These are phyloP conservation scores for Digitonthophagus gazella DNA, from an alignment of 2,888 invertebrate genomes.

Conservation along the genomic window DNA sequence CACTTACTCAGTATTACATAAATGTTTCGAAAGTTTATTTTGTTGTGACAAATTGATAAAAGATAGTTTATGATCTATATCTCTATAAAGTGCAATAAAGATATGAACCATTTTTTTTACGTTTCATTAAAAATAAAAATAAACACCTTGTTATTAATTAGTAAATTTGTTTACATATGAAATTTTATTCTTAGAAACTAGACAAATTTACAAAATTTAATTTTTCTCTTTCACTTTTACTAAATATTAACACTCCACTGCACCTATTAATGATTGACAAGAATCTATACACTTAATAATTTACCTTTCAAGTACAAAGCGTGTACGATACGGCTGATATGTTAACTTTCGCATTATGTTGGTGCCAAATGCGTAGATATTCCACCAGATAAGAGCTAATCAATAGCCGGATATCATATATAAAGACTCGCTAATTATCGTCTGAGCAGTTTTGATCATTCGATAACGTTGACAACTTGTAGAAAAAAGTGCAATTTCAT, in stretches of 20 bases:
- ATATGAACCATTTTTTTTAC: not conserved
- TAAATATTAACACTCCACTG: not conserved
- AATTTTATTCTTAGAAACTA: too few relatives aligned
- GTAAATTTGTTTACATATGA: not conserved
- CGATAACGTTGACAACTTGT: not conserved
- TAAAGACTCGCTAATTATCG: not conserved
- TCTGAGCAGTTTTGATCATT: not conserved
- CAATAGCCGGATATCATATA: not conserved
- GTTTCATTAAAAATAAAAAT: too few relatives aligned
- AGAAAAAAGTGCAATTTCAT: too few relatives aligned
- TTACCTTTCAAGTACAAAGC: not conserved
- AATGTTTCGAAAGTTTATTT: not conserved
- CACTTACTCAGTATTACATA: not conserved
- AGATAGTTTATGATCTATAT: not conserved
- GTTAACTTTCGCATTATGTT: not conserved
- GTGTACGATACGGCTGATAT: not conserved
- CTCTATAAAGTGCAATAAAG: not conserved
- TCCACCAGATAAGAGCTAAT: not conserved
- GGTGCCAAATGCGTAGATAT: not conserved
- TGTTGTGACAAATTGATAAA: not conserved
- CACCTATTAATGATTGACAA: not conserved
- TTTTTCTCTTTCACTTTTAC: not conserved
- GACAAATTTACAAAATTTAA: too few relatives aligned
- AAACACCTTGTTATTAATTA: not conserved
- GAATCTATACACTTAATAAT: not conserved